A percentile compares a stretch with the other conserved stretches of the same genome.
Conservation (phyloP, 2,888 invertebrate species). For the Spatulosminthurus flaviceps region DNA sequence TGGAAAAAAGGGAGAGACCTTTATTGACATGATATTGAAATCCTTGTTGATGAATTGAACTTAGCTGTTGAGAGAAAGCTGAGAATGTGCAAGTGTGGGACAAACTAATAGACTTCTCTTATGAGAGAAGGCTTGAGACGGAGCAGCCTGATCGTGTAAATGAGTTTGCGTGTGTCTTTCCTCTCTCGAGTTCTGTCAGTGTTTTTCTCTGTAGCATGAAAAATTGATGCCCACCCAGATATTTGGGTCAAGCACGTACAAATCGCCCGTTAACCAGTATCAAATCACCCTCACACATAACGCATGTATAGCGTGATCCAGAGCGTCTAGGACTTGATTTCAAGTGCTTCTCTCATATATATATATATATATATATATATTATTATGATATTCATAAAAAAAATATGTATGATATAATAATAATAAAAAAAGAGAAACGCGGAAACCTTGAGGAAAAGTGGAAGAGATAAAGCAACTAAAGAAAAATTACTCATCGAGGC, state of each 20-base stretch:
- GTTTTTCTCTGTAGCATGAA: conserved; percentile 28
- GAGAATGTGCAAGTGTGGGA: conserved; percentile 17
- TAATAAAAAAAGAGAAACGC: too few species aligned
- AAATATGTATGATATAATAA: too few species aligned
- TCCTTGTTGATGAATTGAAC: not conserved
- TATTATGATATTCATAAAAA: too few species aligned
- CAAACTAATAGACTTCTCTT: not conserved
- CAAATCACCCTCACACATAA: conserved; percentile 41
- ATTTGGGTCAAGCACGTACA: conserved; percentile 62
- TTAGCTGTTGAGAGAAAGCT: not conserved
- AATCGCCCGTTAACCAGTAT: conserved; percentile 57
- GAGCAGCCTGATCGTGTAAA: conserved; percentile 18
- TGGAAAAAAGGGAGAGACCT: not conserved
- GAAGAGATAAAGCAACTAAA: too few species aligned
- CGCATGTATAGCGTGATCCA: too few species aligned
- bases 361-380: too few species aligned
- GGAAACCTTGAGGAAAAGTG: too few species aligned
- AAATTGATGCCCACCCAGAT: conserved; percentile 49
- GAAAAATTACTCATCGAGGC: too few species aligned
- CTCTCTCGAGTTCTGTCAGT: not conserved
- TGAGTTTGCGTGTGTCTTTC: conserved; percentile 31
- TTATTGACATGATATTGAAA: not conserved
- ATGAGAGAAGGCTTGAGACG: not conserved
- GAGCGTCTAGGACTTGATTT: conserved; percentile 7
- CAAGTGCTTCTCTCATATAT: not conserved